Base-by-base conservation (phyloP, 2,797 vertebrate species). In the Coregonus sp. region DNA sequence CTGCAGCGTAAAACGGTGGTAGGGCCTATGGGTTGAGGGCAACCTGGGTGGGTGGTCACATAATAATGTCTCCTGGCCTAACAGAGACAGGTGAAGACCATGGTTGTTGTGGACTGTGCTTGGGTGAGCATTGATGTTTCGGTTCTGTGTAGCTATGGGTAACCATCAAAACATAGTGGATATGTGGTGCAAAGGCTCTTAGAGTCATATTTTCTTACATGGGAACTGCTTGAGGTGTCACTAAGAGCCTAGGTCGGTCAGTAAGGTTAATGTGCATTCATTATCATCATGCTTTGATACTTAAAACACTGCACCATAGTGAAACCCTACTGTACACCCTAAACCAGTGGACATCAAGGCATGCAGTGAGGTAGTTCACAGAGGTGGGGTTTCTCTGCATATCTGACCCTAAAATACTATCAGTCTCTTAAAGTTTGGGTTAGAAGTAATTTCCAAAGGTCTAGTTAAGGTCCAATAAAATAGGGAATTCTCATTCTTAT, bases 401-500 rank as follows among this genome's bases (percentile, higher is more conserved):
- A 20, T 54, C 74, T 81, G 7, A 50, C 11, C 29, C 31, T 35
- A 3, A 76, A 67, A 68, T 65, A 50, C 33, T 63, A 4, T 29
- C 67, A 69, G 66, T 69, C 61, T 20, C 75, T 81, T 71, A 76
- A 79, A 75, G 77, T 79, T 56, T 74, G 0, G 81, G 76, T 80
- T n/a, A 20, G 16, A 61, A 1, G 56, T 82, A 73, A 83, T 2
- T 61, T 70, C 70, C 70, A 77, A 76, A 87, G 83, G 84, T 75
- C 73, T 14, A 75, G 76, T 81, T 87, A 78, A 81, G 80, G 72
- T 75, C 51, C 75, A 89, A 75, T 75, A 70, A 78, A 75, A 68
- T 68, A 18, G 75, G 66, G 37, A 80, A n/a, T n/a, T 67, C 37
- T 69, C 15, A 63, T 71, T 80, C 37, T 77, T 75, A 37, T 18